Base-by-base conservation (phyloP, 1,140 invertebrate genomes). In the Metaphire vulgaris region DNA sequence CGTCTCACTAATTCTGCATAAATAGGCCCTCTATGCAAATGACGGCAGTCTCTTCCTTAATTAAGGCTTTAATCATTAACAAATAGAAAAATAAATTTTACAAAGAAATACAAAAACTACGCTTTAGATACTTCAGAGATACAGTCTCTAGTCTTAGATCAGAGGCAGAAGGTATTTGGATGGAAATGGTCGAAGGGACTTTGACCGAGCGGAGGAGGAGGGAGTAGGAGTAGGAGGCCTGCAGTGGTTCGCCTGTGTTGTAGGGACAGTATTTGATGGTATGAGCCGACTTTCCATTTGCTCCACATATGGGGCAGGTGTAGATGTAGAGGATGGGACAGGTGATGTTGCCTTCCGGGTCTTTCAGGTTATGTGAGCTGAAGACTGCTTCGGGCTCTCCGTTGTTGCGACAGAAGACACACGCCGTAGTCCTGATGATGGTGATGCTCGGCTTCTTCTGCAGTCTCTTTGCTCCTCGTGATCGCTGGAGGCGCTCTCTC, bases 371-470 rank as follows among this genome's bases (percentile, higher is more conserved):
- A 81, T 93, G 92, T 1, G 86, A 84, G 1, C 86, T 87, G 79
- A 90, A 92, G 81, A 90, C 89, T 2, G 82, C 81, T 0, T 86
- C 83, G 0, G 88, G 83, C 79, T 91, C 90, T 0, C 90, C 90
- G 80, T 92, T 92, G 77, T 91, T 92, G 80, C 89, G 90, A 79
- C 91, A 93, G 82, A 92, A 92, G 2, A 88, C 89, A 80, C 92
- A 92, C 1, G 79, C 67, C 66, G 66, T 66, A 69, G 66, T 33
- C n/a, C n/a, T n/a, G n/a, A n/a, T n/a, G n/a, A n/a, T 69, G 33
- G 32, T 64, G 21, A 69, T 67, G 12, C 66, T 69, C 69, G 69
- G 31, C 33, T 64, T 56, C 30, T 72, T 66, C 64, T 41, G 21
- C 15, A 29, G 12, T 28, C 26, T 66, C 31, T 68, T 68, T 65